Base-by-base conservation (phyloP, 2,888 invertebrate genomes). In the Oscheius sp. region DNA sequence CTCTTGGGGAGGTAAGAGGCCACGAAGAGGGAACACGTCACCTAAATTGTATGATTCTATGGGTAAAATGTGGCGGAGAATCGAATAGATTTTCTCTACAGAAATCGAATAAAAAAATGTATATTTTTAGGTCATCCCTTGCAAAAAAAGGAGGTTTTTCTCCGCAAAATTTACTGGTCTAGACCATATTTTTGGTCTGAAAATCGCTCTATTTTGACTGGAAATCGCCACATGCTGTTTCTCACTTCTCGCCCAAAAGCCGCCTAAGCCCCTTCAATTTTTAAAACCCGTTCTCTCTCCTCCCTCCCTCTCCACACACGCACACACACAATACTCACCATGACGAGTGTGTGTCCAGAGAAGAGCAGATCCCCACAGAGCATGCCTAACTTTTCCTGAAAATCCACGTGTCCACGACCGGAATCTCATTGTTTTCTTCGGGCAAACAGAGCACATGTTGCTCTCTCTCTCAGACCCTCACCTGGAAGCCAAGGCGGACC, bases 401-500 rank as follows among this genome's bases (percentile, higher is more conserved):
- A 73, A 15, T 37, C 20, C 37, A 42, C n/a, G 4, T 12, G 42
- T 6, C 42, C 12, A 42, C 34, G 57, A 25, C 25, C 17, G 15
- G 33, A 46, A 45, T 61, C 42, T 39, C 31, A 29, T 64, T 61
- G 42, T n/a, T 20, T 29, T 31, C 15, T 27, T 33, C 4, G 25
- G n/a, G n/a, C n/a, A n/a, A n/a, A n/a, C n/a, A n/a, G n/a, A n/a
- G n/a, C n/a, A n/a, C n/a, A n/a, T n/a, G n/a, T n/a, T 33, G 15
- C 20, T 46, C 17, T 15, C 37, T 37, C 37, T 37, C 37, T 37
- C 37, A 37, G 8, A 10, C 37, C 20, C 63, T 46, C 20, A 79
- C 82, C 76, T 84, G 85, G 53, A 86, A 80, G n/a, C 86, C 86
- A 46, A 86, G 68, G 17, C 79, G 76, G 25, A 83, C 71, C n/a